Evolutionary conservation across 2,113 vertebrate genomes (phyloP).

Genomic region (Passer montanus): DNA sequence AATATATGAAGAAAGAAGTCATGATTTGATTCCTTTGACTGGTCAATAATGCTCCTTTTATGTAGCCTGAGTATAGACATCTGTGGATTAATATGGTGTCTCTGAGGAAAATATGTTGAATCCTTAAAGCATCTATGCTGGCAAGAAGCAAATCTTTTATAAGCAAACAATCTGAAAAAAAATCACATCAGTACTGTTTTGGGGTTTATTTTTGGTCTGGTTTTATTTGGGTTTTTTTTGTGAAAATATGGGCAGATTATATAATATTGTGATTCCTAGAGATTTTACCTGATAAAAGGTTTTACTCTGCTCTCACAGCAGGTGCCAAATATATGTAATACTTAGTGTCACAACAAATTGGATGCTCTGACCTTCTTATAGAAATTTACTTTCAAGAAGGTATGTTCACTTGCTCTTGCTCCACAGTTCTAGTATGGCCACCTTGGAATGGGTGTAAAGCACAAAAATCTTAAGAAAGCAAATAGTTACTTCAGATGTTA

Average conservation of each 20-base stretch:
- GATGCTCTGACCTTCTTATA: background rate
- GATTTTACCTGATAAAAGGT: background rate
- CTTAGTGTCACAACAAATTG: background rate
- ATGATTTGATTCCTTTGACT: background rate
- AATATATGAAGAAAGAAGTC: background rate
- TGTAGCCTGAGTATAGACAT: background rate
- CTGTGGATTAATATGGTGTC: background rate
- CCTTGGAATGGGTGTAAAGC: background rate
- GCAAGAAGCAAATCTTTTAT: background rate
- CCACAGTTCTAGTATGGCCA: background rate
- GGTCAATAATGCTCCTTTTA: background rate
- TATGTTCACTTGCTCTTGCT: background rate
- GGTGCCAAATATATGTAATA: background rate
- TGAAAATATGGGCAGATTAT: background rate
- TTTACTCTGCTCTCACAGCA: background rate
- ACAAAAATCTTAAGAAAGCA: background rate
- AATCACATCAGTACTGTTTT: background rate
- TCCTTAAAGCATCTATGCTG: background rate
- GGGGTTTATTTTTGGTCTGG: no score
- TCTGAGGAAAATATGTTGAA: background rate
- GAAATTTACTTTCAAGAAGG: background rate
- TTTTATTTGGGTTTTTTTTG: background rate
- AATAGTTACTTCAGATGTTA: background rate
- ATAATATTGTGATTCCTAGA: background rate
- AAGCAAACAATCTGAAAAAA: background rate